Evolutionary conservation across 2,113 vertebrate genomes (phyloP), one percentile per base, ranked within the genome.

Genomic region (Sula dactylatra): DNA sequence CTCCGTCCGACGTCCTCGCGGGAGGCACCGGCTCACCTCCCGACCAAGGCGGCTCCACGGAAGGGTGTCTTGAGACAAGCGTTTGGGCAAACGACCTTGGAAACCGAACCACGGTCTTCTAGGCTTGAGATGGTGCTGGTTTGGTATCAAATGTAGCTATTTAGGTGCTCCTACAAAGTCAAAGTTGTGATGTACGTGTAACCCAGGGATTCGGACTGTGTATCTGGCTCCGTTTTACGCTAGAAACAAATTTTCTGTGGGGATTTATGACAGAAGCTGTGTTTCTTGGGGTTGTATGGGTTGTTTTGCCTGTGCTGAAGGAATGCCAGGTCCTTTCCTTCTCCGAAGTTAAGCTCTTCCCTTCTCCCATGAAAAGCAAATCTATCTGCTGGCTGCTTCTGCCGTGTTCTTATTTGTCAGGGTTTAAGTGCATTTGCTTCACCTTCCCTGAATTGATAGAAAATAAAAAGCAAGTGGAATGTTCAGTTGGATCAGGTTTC

Each of bases 41-140:
- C 16, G 54, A 13, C 47, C 42, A 4, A 16, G 55, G 80, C 2
- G 27, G 47, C 29, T 67, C 65, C 40, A 8, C 62, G 13, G 49
- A 22, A 73, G 34, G 38, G 20, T n/a, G 14, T n/a, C 49, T 42
- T 0, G 7, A 56, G 76, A 12, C 11, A 7, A 49, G 6, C 2
- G 0, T 2, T 3, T 24, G 36, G 40, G 31, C 21, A 31, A 17
- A 32, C 25, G 36, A 15, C 69, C 65, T 67, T 0, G 0, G 40
- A 34, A 54, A 79, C 31, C 24, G 27, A 54, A 18, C 22, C 1
- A 0, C 6, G 6, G 13, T 8, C 52, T 55, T 64, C 42, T 12
- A n/a, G 50, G 40, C 31, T 79, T 9, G 24, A 52, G 71, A 4
- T 14, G 40, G 4, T 29, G 90, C 52, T 71, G 47, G 17, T 42